These are phyloP conservation scores for Pristiophorus japonicus DNA, from an alignment of 2,113 vertebrate species.

Conservation along the genomic window DNA sequence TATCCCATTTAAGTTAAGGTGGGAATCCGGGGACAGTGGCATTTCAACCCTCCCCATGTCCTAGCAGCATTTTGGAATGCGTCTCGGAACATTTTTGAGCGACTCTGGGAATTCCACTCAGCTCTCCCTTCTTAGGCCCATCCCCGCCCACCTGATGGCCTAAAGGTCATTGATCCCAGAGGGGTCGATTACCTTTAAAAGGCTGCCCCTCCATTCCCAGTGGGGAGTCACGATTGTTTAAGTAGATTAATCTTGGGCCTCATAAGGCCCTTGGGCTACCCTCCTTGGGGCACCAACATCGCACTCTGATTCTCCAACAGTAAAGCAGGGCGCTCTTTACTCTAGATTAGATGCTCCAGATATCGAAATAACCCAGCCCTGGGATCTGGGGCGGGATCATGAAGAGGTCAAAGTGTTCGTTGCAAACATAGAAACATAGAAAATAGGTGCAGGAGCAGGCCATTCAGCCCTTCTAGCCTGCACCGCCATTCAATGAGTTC, in stretches of 20 bases:
- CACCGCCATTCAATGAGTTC: too few relatives aligned
- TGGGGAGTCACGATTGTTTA: neutral
- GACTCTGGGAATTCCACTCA: neutral
- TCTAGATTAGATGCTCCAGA: neutral
- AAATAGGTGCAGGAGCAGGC: too few relatives aligned
- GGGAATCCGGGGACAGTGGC: neutral
- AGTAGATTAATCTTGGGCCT: neutral
- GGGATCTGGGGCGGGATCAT: neutral
- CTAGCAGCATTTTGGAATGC: neutral
- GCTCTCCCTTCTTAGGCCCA: neutral
- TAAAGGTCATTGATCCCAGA: too few relatives aligned
- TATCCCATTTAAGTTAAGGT: neutral
- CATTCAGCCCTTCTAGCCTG: too few relatives aligned
- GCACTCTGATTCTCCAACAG: neutral
- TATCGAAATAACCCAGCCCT: neutral
- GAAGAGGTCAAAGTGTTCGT: neutral
- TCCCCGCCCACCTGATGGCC: neutral
- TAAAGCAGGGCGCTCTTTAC: neutral
- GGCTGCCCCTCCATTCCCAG: neutral
- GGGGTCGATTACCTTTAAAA: too few relatives aligned
- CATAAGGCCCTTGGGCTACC: neutral
- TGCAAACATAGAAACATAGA: too few relatives aligned
- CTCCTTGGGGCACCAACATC: neutral
- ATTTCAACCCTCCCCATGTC: neutral
- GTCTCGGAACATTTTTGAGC: neutral